Evolutionary conservation across 2,888 invertebrate species (phyloP).

Genomic region (Orthosia incerta): DNA sequence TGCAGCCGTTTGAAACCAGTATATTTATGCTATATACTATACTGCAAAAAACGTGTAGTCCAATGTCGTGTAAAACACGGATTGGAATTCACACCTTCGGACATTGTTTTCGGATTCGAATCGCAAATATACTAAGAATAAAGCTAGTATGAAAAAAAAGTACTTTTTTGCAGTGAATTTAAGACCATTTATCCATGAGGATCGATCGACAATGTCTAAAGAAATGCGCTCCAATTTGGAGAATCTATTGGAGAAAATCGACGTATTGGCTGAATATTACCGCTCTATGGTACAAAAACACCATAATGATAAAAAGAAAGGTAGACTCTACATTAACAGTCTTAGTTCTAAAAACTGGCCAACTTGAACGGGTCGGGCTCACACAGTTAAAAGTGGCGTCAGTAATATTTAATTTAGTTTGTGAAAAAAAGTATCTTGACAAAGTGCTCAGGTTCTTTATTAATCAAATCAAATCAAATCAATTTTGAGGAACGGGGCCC

Average conservation of each 20-base stretch:
- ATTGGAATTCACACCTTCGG: too few relatives aligned
- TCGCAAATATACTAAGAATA: background rate
- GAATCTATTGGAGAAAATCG: slow-evolving; percentile 32
- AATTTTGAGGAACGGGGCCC: background rate
- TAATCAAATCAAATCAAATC: too few relatives aligned
- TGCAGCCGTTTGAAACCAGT: too few relatives aligned
- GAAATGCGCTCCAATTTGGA: slow-evolving; percentile 25
- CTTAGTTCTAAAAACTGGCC: background rate
- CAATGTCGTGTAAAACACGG: too few relatives aligned
- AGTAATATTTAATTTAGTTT: background rate
- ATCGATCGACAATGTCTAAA: background rate
- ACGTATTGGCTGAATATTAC: slow-evolving; percentile 40
- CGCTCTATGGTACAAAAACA: slow-evolving; percentile 22
- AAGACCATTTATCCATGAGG: slow-evolving; percentile 46
- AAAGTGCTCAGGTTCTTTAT: background rate
- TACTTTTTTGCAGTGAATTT: slow-evolving; percentile 73
- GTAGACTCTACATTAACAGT: background rate
- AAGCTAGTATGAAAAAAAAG: background rate
- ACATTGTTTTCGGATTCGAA: background rate
- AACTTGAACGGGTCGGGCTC: background rate
- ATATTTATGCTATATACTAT: too few relatives aligned
- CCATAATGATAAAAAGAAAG: background rate
- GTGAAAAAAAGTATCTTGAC: background rate
- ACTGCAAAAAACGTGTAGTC: too few relatives aligned
- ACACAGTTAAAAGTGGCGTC: background rate